Conservation (phyloP, 2,113 vertebrate genomes). For the Menura novaehollandiae region DNA sequence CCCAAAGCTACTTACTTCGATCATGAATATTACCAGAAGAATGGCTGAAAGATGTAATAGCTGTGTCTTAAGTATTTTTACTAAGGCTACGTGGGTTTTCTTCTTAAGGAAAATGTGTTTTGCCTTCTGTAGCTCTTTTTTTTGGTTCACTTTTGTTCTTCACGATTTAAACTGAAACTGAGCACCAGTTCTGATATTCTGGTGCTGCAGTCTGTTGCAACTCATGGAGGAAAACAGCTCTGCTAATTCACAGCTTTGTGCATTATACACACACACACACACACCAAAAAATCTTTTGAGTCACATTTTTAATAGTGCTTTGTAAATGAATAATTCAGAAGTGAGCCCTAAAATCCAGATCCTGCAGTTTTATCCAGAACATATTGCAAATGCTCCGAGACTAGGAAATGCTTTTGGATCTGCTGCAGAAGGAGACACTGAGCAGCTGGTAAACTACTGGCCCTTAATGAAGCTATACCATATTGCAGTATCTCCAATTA, state of each 20-base stretch:
- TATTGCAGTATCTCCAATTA: slow-evolving; percentile 44
- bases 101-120: not conserved
- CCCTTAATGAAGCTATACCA: slow-evolving; percentile 37
- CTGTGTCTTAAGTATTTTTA: not conserved
- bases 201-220: not conserved
- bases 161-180: not conserved
- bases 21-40: not conserved
- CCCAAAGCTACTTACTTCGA: not conserved
- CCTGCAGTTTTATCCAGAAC: slow-evolving; percentile 42
- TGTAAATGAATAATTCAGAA: slow-evolving; percentile 41
- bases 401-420: not conserved
- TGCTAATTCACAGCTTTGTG: not conserved
- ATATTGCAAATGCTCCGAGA: slow-evolving; percentile 54
- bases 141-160: not conserved
- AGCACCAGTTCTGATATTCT: not conserved
- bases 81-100: not conserved
- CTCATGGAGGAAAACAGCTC: not conserved
- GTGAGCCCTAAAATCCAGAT: slow-evolving; percentile 39
- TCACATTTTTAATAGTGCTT: not conserved
- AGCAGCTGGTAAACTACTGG: slow-evolving; percentile 65
- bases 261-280: not conserved
- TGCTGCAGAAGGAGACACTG: slow-evolving; percentile 26
- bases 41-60: not conserved
- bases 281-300: not conserved
- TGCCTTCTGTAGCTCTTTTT: not conserved